Evolutionary conservation across 53 echinoderm and acorn worm genomes (phyloP).

Genomic region (Glandiceps talaboti): DNA sequence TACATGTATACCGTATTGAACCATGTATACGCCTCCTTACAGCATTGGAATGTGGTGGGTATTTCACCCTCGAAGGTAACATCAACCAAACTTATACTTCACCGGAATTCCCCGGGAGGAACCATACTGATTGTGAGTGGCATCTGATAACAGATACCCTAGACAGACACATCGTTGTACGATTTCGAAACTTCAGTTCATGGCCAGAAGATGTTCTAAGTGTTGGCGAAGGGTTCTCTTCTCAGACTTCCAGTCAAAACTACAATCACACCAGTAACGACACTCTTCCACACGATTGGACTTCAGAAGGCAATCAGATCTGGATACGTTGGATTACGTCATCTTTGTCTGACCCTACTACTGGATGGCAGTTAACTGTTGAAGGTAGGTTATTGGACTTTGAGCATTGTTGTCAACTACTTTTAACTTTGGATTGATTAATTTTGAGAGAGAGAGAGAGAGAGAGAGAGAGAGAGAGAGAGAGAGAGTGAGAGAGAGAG

Average conservation of each 20-base stretch:
- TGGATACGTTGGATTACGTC: not conserved
- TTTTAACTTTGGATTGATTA: too few species aligned
- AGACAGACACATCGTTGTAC: not conserved
- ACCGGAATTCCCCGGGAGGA: not conserved
- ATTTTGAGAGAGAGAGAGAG: too few species aligned
- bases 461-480: too few species aligned
- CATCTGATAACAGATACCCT: not conserved
- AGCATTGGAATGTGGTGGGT: not conserved
- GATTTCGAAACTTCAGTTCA: not conserved
- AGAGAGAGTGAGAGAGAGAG: too few species aligned
- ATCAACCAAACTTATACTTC: not conserved
- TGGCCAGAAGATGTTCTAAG: not conserved
- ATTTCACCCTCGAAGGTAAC: not conserved
- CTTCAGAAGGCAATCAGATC: not conserved
- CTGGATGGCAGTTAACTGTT: not conserved
- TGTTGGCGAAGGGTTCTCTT: not conserved
- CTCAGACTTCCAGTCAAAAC: not conserved
- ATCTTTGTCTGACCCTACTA: not conserved
- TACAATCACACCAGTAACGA: not conserved
- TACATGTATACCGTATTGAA: too few species aligned
- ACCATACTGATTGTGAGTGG: not conserved
- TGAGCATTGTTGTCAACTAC: too few species aligned
- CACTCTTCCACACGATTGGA: not conserved
- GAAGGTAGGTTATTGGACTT: too few species aligned
- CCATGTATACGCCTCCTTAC: too few species aligned